Evolutionary conservation across 2,797 vertebrate species (phyloP), one percentile per base, ranked within the genome.

Genomic region (Otolemur crassicaudatus): DNA sequence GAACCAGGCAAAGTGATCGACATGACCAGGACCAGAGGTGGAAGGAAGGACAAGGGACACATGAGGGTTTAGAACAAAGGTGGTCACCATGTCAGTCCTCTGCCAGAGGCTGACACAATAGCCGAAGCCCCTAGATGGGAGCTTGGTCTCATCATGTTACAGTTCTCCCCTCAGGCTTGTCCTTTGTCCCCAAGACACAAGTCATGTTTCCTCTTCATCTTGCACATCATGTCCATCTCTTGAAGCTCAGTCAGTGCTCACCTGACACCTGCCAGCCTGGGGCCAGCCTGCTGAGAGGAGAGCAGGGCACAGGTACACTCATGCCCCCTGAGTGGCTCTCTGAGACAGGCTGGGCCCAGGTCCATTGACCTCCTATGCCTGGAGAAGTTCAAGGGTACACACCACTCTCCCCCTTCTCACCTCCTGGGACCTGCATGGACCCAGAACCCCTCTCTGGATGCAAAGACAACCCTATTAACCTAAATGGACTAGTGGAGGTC

Each of bases 31-130:
- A 25, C 67, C 27, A 80, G 77, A 82, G 61, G 27, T 23, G 1
- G 31, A 3, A 53, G 83, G 5, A 1, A 0, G 0, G 23, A 17
- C 7, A 20, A 75, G 49, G 61, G 31, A 65, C 49, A 13, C 40
- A 14, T 12, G 23, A 40, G 9, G 0, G 1, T 53, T 31, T 1
- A 2, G 34, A 17, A 1, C 22, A 12, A 37, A 56, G 63, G 69
- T 13, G 4, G 58, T 11, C 17, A 9, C 63, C 5, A 31, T 2
- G 17, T 11, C 1, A 0, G 34, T 19, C 53, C 31, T 53, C 58
- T 29, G 16, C 56, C 7, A 53, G 60, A 43, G 53, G 11, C 60
- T 10, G n/a, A 6, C 14, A 6, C 12, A 11, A 8, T 58, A 69
- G 88, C 56, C 53, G 8, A 79, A 34, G 67, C 10, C 58, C 46